Base-by-base conservation (phyloP, 2,797 vertebrate species). In the Anabas testudineus region DNA sequence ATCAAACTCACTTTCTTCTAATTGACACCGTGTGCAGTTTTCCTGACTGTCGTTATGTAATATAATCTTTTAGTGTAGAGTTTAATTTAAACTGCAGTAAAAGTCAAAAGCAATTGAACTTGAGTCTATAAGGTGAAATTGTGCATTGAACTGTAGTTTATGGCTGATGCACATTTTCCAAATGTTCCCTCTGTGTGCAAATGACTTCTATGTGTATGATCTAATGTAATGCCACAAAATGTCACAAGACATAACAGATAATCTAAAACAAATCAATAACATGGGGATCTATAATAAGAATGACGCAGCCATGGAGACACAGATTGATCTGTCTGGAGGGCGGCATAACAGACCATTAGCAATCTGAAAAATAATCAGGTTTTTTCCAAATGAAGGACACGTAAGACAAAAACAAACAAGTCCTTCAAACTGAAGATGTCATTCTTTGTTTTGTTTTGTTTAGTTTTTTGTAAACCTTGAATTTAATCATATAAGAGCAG, bases 401-500 rank as follows among this genome's bases (percentile, higher is more conserved):
- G n/a, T 84, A 60, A 71, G 69, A 83, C 53, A 49, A 81, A 83
- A 90, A 79, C 74, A 80, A 49, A 79, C 75, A 80, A 49, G 54
- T 76, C 68, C 64, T 74, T 86, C 9, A 77, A 87, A 84, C 37
- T 51, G n/a, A 84, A 86, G 59, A 82, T 85, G 82, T 87, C 65
- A 80, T 84, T 87, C 83, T n/a, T n/a, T n/a, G n/a, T n/a, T n/a
- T n/a, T n/a, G n/a, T n/a, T n/a, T n/a, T n/a, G n/a, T n/a, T n/a
- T n/a, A 41, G 76, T 77, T 79, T 82, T 82, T 72, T 74, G 65
- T 68, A 76, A 86, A 86, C 67, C 68, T 60, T 86, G 59, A 91
- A 90, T 89, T 85, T 87, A 82, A 90, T 89, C 90, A 86, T 92
- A 89, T 77, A 88, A 88, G 90, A 81, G 90, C 91, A 95, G 94